Conservation (phyloP, 2,888 invertebrate genomes). For the Bugulina stolonifera region DNA sequence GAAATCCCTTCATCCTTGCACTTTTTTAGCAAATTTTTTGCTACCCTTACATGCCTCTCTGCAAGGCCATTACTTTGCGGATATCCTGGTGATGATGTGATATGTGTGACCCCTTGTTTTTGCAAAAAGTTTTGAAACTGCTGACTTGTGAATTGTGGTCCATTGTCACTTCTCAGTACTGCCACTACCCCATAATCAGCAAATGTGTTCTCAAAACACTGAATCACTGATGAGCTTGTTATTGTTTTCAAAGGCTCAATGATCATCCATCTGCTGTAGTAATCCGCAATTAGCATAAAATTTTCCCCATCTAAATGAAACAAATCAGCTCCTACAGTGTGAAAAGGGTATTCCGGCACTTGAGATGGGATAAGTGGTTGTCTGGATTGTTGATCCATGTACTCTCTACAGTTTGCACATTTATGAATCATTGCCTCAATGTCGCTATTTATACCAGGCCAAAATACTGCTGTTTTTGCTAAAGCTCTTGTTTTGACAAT, state of each 20-base stretch:
- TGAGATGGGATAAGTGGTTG: not conserved
- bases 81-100: not conserved
- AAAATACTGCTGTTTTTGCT: slow-evolving; percentile 22
- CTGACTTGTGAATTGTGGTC: not conserved
- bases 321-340: not conserved
- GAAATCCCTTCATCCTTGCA: not conserved
- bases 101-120: not conserved
- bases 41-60: not conserved
- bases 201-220: not conserved
- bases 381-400: not conserved
- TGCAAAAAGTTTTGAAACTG: not conserved
- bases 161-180: not conserved
- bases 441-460: slow-evolving; percentile 25
- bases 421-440: not conserved
- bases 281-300: not conserved
- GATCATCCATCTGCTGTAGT: not conserved
- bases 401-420: slow-evolving; percentile 12
- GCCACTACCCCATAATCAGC: not conserved
- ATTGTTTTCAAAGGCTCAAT: not conserved
- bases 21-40: not conserved
- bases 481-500: slow-evolving; percentile 22
- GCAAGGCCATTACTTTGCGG: not conserved
- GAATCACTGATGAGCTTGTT: not conserved
- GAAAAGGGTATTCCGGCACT: not conserved
- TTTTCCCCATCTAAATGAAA: not conserved